Base-by-base conservation (phyloP, 2,888 invertebrate species). In the Dryococelus australis region DNA sequence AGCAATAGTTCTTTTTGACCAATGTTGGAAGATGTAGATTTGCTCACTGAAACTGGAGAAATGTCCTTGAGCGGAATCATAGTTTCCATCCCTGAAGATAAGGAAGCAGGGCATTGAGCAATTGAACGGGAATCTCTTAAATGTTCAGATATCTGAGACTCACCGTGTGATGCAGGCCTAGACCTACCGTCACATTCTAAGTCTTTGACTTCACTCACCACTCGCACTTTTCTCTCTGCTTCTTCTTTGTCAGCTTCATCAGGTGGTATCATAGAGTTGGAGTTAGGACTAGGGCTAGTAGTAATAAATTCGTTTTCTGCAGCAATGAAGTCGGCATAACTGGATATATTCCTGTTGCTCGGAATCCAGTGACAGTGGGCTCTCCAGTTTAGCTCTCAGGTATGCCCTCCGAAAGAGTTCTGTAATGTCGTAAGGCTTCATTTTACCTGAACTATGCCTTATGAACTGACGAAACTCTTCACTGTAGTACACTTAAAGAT, bases 401-500 rank as follows among this genome's bases (percentile, higher is more conserved):
- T 65, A 65, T 65, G n/a, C 24, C 65, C 65, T 6, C 65, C 65
- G n/a, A 65, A 65, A 65, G 65, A 65, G 65, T 65, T 65, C 24
- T 65, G 65, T 1, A 65, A 65, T 24, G n/a, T 65, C 83, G 16
- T 65, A 65, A 65, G 65, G 65, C 65, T 65, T 65, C 65, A 65
- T 65, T 8, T 8, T 2, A 65, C 65, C 65, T 65, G 65, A 65
- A 83, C 20, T 83, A 43, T 83, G 43, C 24, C 83, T 83, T 8
- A 83, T 43, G 35, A 83, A 83, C 8, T 83, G 83, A 10, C 83
- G 35, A 43, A 83, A 2, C 10, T 83, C 83, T 43, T 83, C 83
- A 83, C 83, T 83, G 20, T 83, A 83, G 9, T 83, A 83, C 43
- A 83, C 27, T 79, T 86, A 3, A 86, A n/a, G 26, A 84, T 28